A percentile compares a stretch with the other conserved stretches of the same genome.
phyloP scores from a whole-genome alignment of 1,140 invertebrate genomes.

The Radopholus similis region DNA sequence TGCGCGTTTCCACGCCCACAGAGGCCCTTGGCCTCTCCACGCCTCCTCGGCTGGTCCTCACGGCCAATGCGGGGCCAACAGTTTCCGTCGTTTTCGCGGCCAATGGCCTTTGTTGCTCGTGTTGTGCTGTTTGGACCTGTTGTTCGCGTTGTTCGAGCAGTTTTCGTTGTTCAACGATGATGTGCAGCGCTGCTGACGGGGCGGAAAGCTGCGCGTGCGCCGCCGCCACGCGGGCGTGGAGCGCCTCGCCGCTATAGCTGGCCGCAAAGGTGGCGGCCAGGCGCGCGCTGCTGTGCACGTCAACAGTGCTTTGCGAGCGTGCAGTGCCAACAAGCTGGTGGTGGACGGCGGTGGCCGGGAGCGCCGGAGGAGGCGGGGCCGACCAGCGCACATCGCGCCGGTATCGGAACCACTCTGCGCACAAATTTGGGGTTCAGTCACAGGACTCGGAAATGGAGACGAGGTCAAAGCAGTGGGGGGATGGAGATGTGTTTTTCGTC shows the following conservation, averaged over 20 bases:
- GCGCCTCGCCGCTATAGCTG: no score
- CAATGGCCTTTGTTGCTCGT: background rate
- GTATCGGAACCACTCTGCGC: background rate
- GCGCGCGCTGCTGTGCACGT: background rate
- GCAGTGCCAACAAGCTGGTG: conserved; percentile 12
- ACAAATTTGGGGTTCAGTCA: background rate
- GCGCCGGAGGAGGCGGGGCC: background rate
- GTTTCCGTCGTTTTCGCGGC: background rate
- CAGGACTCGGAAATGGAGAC: background rate
- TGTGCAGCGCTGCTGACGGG: background rate
- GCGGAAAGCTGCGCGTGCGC: background rate
- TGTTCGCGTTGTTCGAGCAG: background rate
- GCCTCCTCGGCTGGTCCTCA: no score
- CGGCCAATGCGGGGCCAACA: no score
- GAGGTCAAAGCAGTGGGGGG: background rate
- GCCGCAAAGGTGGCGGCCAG: no score
- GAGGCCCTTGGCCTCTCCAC: no score
- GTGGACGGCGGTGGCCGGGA: background rate
- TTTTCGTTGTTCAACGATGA: background rate
- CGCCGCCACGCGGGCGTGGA: no score
- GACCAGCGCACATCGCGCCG: background rate
- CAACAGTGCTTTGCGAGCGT: conserved; percentile 24
- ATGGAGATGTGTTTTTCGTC: no score
- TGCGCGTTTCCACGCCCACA: no score
- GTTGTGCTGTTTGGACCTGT: background rate